Percentiles rank a stretch among this genome's conserved stretches.
Evolutionary conservation across 2,113 vertebrate genomes (phyloP).

Genomic region (Microtus montanus): DNA sequence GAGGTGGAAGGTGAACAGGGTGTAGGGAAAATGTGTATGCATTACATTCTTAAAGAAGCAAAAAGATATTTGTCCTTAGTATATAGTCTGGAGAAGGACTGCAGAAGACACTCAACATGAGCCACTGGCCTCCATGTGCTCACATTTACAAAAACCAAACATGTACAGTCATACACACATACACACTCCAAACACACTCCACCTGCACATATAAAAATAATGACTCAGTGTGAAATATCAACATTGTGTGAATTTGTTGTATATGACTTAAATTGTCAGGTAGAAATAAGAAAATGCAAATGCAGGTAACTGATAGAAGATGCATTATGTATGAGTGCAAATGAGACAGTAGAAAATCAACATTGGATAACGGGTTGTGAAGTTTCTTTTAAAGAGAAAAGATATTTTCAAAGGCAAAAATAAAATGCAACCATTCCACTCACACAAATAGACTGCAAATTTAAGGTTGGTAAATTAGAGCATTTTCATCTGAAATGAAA

Average conservation of each 20-base stretch:
- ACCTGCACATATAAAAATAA: not conserved
- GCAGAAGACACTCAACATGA: not conserved
- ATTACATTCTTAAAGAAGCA: not conserved
- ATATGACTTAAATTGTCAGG: not conserved
- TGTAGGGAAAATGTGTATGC: no score
- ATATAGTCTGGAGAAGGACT: not conserved
- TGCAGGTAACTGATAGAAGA: not conserved
- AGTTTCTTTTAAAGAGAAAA: not conserved
- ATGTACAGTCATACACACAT: not conserved
- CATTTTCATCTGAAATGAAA: not conserved
- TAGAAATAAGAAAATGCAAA: not conserved
- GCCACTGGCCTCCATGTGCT: not conserved
- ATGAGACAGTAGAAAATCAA: not conserved
- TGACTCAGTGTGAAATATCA: not conserved
- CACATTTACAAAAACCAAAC: not conserved
- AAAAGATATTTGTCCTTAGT: not conserved
- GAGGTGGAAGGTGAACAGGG: no score
- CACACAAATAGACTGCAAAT: not conserved
- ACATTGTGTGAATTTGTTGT: not conserved
- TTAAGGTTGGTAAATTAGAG: not conserved
- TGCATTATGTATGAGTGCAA: not conserved
- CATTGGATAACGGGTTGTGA: not conserved
- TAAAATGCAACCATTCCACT: not conserved
- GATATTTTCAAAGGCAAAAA: not conserved
- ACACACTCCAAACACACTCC: no score